phyloP scores from a whole-genome alignment of 1,140 invertebrate genomes.

The Papilio polyxenes region DNA sequence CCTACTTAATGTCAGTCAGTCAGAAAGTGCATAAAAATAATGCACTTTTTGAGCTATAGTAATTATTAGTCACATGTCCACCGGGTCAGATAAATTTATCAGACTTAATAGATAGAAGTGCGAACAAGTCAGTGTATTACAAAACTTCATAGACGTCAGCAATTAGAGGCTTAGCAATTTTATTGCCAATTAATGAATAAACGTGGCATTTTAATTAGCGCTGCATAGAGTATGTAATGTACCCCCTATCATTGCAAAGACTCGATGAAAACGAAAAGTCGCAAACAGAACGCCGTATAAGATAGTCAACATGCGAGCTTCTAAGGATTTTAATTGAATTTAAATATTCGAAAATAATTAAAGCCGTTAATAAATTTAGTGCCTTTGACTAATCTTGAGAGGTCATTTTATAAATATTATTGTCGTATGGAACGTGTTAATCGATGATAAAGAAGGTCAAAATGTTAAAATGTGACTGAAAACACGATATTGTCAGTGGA shows the following conservation, averaged over 20 bases:
- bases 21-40: too few species aligned
- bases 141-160: neutral
- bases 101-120: neutral
- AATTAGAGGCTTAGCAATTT: neutral
- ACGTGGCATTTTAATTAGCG: slow-evolving; percentile 33
- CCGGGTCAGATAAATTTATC: neutral
- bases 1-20: neutral
- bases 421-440: neutral
- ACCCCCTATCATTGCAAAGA: neutral
- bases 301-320: slow-evolving; percentile 16
- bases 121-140: neutral
- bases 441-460: too few species aligned
- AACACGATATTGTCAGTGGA: too few species aligned
- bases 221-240: neutral
- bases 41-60: too few species aligned
- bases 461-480: too few species aligned
- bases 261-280: neutral
- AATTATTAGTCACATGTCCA: too few species aligned
- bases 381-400: neutral
- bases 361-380: neutral
- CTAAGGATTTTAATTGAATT: neutral
- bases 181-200: slow-evolving; percentile 27
- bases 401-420: neutral
- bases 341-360: neutral
- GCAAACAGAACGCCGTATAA: neutral